These are phyloP conservation scores for Stenodera caucasica DNA, from an alignment of 2,888 invertebrate species.

Conservation along the genomic window DNA sequence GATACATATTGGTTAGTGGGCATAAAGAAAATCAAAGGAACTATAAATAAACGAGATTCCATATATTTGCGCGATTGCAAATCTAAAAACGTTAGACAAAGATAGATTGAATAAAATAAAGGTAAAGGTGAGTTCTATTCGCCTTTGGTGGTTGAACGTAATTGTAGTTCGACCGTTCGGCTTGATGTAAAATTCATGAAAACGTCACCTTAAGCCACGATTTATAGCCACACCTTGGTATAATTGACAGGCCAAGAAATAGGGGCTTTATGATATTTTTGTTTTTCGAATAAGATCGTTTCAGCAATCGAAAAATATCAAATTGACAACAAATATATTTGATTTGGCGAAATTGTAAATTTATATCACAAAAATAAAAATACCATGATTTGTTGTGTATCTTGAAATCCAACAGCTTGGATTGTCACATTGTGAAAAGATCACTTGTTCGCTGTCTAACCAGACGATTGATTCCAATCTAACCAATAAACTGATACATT, in stretches of 20 bases:
- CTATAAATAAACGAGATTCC: conserved; percentile 42
- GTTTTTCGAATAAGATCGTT: conserved; percentile 35
- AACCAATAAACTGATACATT: not conserved
- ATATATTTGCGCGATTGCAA: conserved; percentile 43
- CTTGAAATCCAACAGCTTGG: not conserved
- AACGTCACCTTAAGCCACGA: conserved; percentile 48
- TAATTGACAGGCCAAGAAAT: conserved; percentile 48
- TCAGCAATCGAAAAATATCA: conserved; percentile 31
- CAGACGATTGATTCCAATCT: not conserved
- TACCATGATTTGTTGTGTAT: no score
- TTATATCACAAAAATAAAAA: no score
- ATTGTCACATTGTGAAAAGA: not conserved
- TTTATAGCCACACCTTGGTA: conserved; percentile 50
- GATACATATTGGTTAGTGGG: conserved; percentile 47
- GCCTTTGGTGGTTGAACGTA: conserved; percentile 35
- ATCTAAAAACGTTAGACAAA: no score
- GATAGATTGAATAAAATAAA: conserved; percentile 20
- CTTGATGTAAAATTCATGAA: conserved; percentile 53
- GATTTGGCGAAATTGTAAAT: no score
- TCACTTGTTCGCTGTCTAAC: not conserved
- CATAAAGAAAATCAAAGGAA: conserved; percentile 47
- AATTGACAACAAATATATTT: not conserved
- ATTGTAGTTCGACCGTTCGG: conserved; percentile 46
- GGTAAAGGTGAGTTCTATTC: conserved; percentile 25
- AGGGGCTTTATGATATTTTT: conserved; percentile 33